These are phyloP conservation scores for Polypedilum vanderplanki DNA, from an alignment of 1,140 invertebrate species.

Conservation along the genomic window DNA sequence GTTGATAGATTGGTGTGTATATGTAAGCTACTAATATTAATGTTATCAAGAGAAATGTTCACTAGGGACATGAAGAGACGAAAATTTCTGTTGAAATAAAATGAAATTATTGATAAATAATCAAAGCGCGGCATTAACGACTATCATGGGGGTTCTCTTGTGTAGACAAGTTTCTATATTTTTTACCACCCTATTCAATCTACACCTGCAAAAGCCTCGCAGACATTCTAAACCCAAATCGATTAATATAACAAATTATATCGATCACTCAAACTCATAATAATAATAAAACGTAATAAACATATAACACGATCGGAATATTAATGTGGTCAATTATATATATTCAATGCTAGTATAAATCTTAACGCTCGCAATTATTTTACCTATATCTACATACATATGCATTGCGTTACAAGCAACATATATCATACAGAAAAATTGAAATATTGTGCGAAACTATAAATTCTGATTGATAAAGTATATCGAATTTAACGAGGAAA, in stretches of 20 bases:
- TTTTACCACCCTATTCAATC: too few species aligned
- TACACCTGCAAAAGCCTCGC: background rate
- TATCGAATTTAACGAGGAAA: background rate
- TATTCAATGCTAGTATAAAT: constrained; percentile 9
- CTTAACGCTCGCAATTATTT: background rate
- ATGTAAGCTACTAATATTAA: background rate
- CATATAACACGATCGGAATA: constrained; percentile 5
- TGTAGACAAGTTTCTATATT: background rate
- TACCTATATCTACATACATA: too few species aligned
- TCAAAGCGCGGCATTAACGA: constrained; percentile 10
- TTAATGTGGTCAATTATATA: constrained; percentile 10
- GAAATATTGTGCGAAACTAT: constrained; percentile 6
- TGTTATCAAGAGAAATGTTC: constrained; percentile 3
- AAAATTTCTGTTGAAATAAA: background rate
- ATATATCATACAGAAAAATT: background rate
- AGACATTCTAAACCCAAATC: constrained; percentile 12
- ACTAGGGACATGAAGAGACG: background rate
- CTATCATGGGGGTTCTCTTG: background rate
- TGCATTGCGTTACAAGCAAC: background rate
- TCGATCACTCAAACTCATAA: constrained; percentile 17
- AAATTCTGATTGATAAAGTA: background rate
- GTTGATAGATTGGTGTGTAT: background rate
- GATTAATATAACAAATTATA: constrained; percentile 20
- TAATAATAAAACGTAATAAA: constrained; percentile 15
- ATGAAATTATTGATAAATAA: constrained; percentile 2